These are phyloP conservation scores for Nicator chloris DNA, from an alignment of 2,113 vertebrate species.

Conservation along the genomic window DNA sequence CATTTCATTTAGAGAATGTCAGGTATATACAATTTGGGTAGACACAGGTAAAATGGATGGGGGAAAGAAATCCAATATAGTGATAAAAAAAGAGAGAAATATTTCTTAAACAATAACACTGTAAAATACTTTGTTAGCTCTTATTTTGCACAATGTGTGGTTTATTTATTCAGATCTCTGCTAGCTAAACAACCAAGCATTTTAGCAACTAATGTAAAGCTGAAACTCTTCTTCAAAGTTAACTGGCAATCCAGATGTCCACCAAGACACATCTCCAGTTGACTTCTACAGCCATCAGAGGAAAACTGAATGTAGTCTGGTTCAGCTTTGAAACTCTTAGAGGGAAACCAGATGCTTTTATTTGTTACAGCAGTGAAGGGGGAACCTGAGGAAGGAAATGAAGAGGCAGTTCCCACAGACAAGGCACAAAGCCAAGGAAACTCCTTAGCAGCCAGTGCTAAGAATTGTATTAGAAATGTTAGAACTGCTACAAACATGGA, in stretches of 20 bases:
- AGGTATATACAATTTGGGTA: neutral
- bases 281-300: neutral
- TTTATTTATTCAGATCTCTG: neutral
- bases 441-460: neutral
- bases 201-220: neutral
- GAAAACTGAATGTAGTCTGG: neutral
- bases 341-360: neutral
- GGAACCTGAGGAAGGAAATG: neutral
- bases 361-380: neutral
- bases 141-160: neutral
- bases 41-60: neutral
- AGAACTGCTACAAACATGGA: neutral
- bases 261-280: neutral
- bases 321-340: neutral
- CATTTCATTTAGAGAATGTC: neutral
- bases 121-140: neutral
- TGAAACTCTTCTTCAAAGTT: neutral
- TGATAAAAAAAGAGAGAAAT: neutral
- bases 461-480: neutral
- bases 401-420: neutral
- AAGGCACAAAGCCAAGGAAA: neutral
- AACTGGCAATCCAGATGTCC: neutral
- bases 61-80: neutral
- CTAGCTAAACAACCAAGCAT: neutral
- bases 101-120: neutral